phyloP scores from a whole-genome alignment of 2,113 vertebrate species.

The Sylvilagus bachmani region DNA sequence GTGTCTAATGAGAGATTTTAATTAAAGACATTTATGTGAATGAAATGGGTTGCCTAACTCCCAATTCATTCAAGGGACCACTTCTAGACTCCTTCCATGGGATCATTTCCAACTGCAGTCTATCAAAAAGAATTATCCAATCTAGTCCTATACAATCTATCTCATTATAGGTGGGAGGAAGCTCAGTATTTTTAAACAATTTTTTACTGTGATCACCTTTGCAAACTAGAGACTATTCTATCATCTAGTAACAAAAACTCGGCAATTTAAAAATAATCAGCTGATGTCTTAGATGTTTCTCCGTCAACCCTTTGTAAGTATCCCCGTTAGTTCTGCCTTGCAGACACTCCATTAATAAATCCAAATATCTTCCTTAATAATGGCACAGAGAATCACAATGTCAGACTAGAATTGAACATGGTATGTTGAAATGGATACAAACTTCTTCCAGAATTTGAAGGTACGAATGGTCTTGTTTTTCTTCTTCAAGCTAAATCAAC shows the following conservation, averaged over 20 bases:
- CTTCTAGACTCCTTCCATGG: conserved; percentile 11
- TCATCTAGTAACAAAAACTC: background rate
- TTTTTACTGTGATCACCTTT: background rate
- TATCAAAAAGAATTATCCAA: background rate
- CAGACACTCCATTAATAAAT: background rate
- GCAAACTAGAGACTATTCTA: background rate
- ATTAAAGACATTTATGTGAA: conserved; percentile 59
- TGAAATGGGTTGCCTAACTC: conserved; percentile 35
- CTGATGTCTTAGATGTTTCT: background rate
- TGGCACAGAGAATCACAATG: background rate
- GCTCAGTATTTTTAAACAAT: background rate
- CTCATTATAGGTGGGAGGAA: background rate
- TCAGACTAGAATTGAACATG: background rate
- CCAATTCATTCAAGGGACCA: conserved; percentile 53
- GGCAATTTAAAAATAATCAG: background rate
- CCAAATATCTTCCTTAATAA: background rate
- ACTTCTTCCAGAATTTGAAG: conserved; percentile 15
- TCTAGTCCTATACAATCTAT: background rate
- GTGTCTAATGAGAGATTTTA: conserved; percentile 1
- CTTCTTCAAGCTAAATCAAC: background rate
- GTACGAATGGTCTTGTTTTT: background rate
- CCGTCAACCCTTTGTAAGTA: background rate
- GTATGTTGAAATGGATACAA: background rate
- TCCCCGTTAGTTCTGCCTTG: background rate
- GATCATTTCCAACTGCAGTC: conserved; percentile 17